Evolutionary conservation across 1,140 invertebrate genomes (phyloP), one percentile per base, ranked within the genome.

Genomic region (Elysia chlorotica): DNA sequence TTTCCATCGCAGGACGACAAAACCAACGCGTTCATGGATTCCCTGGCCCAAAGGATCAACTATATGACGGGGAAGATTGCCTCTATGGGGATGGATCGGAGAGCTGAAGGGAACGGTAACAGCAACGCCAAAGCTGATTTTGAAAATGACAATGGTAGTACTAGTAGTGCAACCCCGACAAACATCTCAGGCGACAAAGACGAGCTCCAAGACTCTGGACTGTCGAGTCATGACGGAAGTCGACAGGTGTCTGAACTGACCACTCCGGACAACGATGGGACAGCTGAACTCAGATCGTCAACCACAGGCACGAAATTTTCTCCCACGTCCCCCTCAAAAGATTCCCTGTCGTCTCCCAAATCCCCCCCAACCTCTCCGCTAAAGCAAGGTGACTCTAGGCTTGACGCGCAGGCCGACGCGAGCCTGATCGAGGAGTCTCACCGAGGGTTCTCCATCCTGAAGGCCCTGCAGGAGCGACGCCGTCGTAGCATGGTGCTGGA

Each of bases 11-110:
- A 71, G 28, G 59, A 71, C 53, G 69, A 71, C 25, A 71, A 71
- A 38, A 71, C 69, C 36, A 71, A 71, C 57, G 59, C 57, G 21
- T 71, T 71, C 59, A 71, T 71, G 69, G 69, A 71, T 25, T 62
- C 69, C 2, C 54, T 71, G 19, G 69, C 69, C 30, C 57, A 63
- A 31, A 62, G 69, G 25, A 71, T 71, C 17, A 71, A 71, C 37
- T 71, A 71, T 38, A 71, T 71, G 69, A 71, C 69, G 36, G 63
- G 59, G 17, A 71, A 71, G 30, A 71, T 71, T 48, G 69, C 36
- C 2, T 5, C 37, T 30, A 71, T 71, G 69, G 33, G 57, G 23
- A 30, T 59, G 10, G 56, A 59, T 6, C 10, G 10, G 56, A 25
- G 35, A 10, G 25, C 37, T 2, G 69, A 37, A 21, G 3, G 14